Base-by-base conservation (phyloP, 2,113 vertebrate species). In the Chascanopsetta lugubris region DNA sequence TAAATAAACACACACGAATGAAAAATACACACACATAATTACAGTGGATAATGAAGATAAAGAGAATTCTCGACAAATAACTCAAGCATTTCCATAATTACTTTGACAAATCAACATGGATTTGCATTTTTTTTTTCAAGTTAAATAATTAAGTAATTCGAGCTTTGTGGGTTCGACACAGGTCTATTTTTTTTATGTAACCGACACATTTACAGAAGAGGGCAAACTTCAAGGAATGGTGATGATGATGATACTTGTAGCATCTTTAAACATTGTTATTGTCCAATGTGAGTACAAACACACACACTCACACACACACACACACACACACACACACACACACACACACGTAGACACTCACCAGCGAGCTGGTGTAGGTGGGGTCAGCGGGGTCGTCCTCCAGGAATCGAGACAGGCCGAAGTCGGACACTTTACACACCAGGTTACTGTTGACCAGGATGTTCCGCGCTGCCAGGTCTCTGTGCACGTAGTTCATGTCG, bases 391-490 rank as follows among this genome's bases (percentile, higher is more conserved):
- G 87, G 78, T 99, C 97, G 0, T 99, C 97, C 82, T 99, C 97
- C 49, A 99, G 89, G 85, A 98, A 98, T 42, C 97, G 94, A 1
- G 97, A 99, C 38, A 99, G 94, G 56, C 97, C 97, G 0, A 99
- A 99, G 88, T 99, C 97, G 0, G 97, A 99, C 70, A 99, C 97
- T 83, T 99, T 99, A 91, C 97, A 99, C 85, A 99, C 96, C 76
- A 99, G 89, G 85, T 99, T 99, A 87, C 96, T 98, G 89, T 99
- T 99, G 84, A 99, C 96, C 20, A 99, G 89, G 83, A 99, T 98
- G 87, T 99, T 99, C 21, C 97, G 94, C 42, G 97, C 97, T 5
- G 97, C 97, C 77, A 98, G 86, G 89, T 98, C 97, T 0, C 97
- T 93, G 84, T 98, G 97, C 61, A 98, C 96, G 0, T 99, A 99